Conservation (phyloP, 2,113 vertebrate species). For the Chrysemys picta region DNA sequence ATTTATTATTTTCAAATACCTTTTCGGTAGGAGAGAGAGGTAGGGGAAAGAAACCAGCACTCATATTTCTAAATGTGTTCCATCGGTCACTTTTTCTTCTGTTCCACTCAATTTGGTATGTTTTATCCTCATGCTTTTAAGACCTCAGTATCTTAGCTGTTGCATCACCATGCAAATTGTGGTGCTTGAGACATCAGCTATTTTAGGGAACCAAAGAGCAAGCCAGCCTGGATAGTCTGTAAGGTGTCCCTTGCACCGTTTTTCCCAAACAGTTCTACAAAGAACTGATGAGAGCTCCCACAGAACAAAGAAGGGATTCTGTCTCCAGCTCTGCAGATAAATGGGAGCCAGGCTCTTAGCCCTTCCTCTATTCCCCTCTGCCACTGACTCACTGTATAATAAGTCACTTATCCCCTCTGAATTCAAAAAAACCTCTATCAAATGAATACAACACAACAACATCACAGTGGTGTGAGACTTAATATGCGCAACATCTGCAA, state of each 20-base stretch:
- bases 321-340: neutral
- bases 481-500: neutral
- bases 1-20: neutral
- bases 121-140: neutral
- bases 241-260: neutral
- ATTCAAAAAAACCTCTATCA: neutral
- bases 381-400: neutral
- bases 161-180: neutral
- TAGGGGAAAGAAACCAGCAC: neutral
- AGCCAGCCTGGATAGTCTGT: neutral
- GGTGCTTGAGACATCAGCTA: neutral
- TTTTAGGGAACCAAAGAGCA: neutral
- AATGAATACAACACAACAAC: neutral
- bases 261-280: neutral
- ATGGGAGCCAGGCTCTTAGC: neutral
- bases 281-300: neutral
- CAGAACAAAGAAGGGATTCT: rapidly evolving
- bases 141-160: neutral
- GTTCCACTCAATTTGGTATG: neutral
- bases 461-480: neutral
- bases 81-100: neutral
- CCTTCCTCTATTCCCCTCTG: neutral
- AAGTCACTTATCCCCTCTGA: neutral
- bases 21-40: neutral
- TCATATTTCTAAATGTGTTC: neutral